phyloP scores from a whole-genome alignment of 2,888 invertebrate species.

The Arenicola marina region DNA sequence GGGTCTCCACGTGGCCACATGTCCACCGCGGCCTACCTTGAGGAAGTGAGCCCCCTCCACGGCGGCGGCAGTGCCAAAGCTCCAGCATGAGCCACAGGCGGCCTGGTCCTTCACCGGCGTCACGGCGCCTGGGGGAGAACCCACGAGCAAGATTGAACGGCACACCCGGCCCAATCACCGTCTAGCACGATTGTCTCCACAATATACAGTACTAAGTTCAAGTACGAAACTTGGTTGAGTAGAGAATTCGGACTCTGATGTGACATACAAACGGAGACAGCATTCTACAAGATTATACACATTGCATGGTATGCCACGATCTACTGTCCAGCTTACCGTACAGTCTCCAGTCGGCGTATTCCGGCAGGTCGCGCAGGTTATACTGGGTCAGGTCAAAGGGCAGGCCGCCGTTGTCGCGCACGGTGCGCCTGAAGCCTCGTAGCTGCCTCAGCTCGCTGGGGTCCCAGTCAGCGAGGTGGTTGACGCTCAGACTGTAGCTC shows the following conservation, averaged over 20 bases:
- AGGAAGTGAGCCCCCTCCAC: slow-evolving; percentile 85
- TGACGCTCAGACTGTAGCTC: slow-evolving; percentile 77
- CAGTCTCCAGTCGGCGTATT: slow-evolving; percentile 86
- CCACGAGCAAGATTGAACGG: no score
- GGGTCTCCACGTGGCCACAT: no score
- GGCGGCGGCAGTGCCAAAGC: slow-evolving; percentile 90
- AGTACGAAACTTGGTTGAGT: no score
- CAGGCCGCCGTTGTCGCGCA: slow-evolving; percentile 70
- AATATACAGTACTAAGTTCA: no score
- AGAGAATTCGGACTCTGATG: no score
- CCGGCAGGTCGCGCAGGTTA: slow-evolving; percentile 68
- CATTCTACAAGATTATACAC: no score
- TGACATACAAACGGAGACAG: no score
- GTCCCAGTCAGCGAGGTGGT: slow-evolving; percentile 85
- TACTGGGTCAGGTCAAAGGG: slow-evolving; percentile 70
- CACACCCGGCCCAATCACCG: no score
- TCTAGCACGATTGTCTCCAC: no score
- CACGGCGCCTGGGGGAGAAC: slow-evolving; percentile 71
- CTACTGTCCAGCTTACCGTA: slow-evolving; percentile 67
- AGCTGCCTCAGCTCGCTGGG: slow-evolving; percentile 71
- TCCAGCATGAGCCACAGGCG: slow-evolving; percentile 97
- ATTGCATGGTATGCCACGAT: no score
- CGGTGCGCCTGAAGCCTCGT: slow-evolving; percentile 51
- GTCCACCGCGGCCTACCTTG: no score
- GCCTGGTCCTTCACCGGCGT: slow-evolving; percentile 96